Percentiles rank a stretch among this genome's conserved stretches.
phyloP scores from a whole-genome alignment of 2,797 vertebrate species.

The Aeoliscus strigatus region DNA sequence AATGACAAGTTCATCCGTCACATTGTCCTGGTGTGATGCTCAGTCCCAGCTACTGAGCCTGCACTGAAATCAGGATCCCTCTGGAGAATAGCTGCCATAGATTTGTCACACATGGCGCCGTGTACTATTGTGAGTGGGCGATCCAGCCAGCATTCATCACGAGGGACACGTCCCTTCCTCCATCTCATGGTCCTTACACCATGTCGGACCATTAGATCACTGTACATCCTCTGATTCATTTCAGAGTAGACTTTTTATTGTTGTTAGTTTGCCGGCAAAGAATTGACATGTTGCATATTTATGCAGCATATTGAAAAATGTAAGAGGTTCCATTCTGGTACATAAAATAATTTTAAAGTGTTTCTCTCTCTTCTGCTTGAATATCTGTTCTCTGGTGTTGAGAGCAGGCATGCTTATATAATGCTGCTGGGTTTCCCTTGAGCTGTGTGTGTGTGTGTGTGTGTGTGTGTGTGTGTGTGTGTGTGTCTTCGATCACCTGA shows the following conservation, averaged over 20 bases:
- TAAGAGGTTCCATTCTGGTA: background rate
- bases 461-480: background rate
- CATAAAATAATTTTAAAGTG: background rate
- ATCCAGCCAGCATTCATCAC: slow-evolving; percentile 8
- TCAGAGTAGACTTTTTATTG: background rate
- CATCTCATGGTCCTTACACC: no score
- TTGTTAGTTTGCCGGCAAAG: no score
- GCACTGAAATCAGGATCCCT: background rate
- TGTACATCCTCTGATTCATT: slow-evolving; percentile 4
- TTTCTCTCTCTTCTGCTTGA: background rate
- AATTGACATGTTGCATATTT: slow-evolving; percentile 17
- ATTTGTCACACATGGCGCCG: slow-evolving; percentile 21
- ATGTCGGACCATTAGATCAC: background rate
- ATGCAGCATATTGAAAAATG: slow-evolving; percentile 18
- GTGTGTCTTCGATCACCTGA: background rate
- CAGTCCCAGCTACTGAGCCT: background rate
- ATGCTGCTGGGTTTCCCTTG: slow-evolving; percentile 1
- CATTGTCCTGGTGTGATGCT: slow-evolving; percentile 1
- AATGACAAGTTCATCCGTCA: slow-evolving; percentile 10
- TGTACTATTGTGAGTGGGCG: slow-evolving; percentile 25
- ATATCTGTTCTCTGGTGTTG: slow-evolving; percentile 3
- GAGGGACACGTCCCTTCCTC: slow-evolving; percentile 18
- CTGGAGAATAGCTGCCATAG: slow-evolving; percentile 8
- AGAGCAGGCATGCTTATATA: slow-evolving; percentile 7
- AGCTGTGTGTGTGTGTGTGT: background rate